Conservation (phyloP, 2,113 vertebrate genomes). For the Channa argus region DNA sequence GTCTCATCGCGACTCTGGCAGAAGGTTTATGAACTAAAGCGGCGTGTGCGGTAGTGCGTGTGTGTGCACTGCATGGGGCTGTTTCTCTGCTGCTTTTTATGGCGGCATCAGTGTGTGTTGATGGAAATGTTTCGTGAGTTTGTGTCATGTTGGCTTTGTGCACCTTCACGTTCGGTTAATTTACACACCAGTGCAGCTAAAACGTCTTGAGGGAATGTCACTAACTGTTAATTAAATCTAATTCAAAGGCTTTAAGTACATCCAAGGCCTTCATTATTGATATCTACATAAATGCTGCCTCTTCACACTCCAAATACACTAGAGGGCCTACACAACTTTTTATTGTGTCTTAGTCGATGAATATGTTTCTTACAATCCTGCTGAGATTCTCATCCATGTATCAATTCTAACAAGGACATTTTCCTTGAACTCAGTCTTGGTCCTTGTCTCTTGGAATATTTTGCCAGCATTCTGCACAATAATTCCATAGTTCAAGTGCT, state of each 20-base stretch:
- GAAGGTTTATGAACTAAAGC: constrained; percentile 24
- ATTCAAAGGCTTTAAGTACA: constrained; percentile 23
- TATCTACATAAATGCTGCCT: constrained; percentile 4
- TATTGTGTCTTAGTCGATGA: too few species aligned
- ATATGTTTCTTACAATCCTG: too few species aligned
- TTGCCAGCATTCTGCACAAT: too few species aligned
- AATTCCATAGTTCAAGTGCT: too few species aligned
- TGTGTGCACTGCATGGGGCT: background rate
- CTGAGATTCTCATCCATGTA: background rate
- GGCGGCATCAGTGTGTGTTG: background rate
- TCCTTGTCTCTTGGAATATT: too few species aligned
- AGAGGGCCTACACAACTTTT: too few species aligned
- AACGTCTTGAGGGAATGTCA: constrained; percentile 22
- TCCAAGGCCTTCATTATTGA: constrained; percentile 21
- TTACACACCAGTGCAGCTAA: constrained; percentile 12
- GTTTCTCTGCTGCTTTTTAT: constrained; percentile 13
- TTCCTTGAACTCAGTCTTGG: background rate
- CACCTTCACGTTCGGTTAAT: constrained; percentile 32
- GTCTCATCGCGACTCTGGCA: constrained; percentile 20
- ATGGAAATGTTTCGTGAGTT: constrained; percentile 27
- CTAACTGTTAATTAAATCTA: constrained; percentile 42
- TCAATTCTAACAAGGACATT: background rate
- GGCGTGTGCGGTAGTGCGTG: background rate
- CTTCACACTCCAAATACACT: background rate
- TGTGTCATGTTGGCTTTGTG: constrained; percentile 32